Evolutionary conservation across 2,888 invertebrate species (phyloP), one percentile per base, ranked within the genome.

Genomic region (Aphidius colemani): DNA sequence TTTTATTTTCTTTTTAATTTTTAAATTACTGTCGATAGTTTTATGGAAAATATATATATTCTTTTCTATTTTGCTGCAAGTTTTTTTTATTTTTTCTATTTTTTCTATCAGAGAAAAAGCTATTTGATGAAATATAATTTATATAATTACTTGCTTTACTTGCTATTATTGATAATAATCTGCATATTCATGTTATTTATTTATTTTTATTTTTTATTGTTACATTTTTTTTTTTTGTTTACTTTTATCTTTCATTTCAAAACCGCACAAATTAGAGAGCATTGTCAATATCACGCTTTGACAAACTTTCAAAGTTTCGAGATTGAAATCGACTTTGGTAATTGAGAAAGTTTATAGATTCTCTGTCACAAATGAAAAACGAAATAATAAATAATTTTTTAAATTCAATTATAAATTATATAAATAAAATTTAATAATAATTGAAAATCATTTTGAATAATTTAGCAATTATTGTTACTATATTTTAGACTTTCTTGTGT

Each of bases 1-100:
- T 50, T 48, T 46, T 43, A 1, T 43, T 7, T 49, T 39, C 7
- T 13, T n/a, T 30, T 30, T 40, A 40, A n/a, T n/a, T 8, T 9
- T 50, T 49, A 18, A 53, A 9, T 40, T 58, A 59, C 59, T 53
- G 39, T 73, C 75, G 73, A 74, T 74, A 72, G 66, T 71, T 75
- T 69, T 64, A 73, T 30, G 3, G 30, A 30, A 30, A 30, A 30
- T n/a, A 18, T 18, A 30, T 30, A 30, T 30, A 30, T 51, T 51
- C 51, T 10, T 48, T 51, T n/a, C 7, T 51, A 51, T 7, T 51
- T 39, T 51, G 10, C 39, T 10, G 40, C 10, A 39, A 10, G 30
- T 51, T 30, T 30, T 30, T 30, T 30, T 30, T 30, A 30, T 30
- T 30, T n/a, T n/a, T n/a, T n/a, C n/a, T n/a, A n/a, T n/a, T n/a